Conservation (phyloP, 2,888 invertebrate species). For the Acrobasis suavella region DNA sequence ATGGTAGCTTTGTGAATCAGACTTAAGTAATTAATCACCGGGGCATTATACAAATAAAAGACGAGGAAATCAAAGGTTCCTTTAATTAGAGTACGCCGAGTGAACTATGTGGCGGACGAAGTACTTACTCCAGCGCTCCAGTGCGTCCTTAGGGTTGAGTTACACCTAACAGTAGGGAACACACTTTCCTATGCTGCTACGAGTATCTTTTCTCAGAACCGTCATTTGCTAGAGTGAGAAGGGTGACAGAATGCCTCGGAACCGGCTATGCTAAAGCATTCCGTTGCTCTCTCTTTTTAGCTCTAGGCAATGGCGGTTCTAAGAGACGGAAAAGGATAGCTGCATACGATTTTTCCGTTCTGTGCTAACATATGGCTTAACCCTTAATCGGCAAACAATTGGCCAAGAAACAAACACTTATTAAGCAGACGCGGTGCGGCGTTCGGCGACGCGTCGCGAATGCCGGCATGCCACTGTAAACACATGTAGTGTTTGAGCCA, state of each 20-base stretch:
- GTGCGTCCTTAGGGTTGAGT: conserved; percentile 29
- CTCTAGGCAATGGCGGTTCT: too few species aligned
- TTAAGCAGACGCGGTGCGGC: conserved; percentile 32
- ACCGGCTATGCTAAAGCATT: too few species aligned
- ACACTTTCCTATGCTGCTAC: too few species aligned
- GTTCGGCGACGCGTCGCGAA: background rate
- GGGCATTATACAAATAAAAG: conserved; percentile 9
- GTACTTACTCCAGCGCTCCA: conserved; percentile 12
- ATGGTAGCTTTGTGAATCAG: too few species aligned
- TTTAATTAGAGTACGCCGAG: conserved; percentile 26
- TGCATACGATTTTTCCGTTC: too few species aligned
- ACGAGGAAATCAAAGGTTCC: conserved; percentile 25
- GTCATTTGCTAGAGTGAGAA: too few species aligned
- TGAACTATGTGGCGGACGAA: conserved; percentile 18
- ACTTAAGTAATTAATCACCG: conserved; percentile 4
- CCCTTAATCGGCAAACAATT: conserved; percentile 39
- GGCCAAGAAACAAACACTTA: conserved; percentile 37
- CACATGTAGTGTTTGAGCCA: conserved; percentile 24
- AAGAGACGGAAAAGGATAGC: too few species aligned
- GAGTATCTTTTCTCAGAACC: too few species aligned
- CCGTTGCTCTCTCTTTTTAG: too few species aligned
- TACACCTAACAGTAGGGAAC: too few species aligned
- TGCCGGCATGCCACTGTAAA: conserved; percentile 19
- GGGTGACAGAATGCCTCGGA: too few species aligned
- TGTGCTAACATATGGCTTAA: too few species aligned